phyloP scores from a whole-genome alignment of 2,888 invertebrate species.

The Drosophila siamana region DNA sequence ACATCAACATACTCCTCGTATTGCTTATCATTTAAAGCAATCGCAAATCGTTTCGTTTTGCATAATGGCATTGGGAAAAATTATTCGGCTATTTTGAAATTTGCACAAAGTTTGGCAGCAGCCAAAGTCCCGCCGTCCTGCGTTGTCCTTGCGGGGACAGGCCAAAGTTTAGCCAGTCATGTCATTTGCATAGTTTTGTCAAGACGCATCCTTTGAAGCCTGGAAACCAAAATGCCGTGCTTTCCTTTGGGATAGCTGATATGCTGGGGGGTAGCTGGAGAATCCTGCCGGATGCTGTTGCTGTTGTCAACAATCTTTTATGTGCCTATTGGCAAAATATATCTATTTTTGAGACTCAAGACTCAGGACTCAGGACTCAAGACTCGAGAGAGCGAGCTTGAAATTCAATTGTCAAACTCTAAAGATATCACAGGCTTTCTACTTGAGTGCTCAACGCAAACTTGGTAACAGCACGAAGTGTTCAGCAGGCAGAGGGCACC shows the following conservation, averaged over 20 bases:
- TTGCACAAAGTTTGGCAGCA: constrained; percentile 43
- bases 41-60: constrained; percentile 77
- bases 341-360: constrained; percentile 19
- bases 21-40: constrained; percentile 79
- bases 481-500: background rate
- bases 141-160: constrained; percentile 46
- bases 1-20: constrained; percentile 45
- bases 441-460: constrained; percentile 61
- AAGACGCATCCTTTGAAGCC: constrained; percentile 43
- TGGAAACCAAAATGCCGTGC: background rate
- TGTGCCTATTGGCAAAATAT: constrained; percentile 75
- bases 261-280: background rate
- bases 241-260: background rate
- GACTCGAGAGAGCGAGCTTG: constrained; percentile 31
- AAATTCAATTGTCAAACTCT: constrained; percentile 76
- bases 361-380: background rate
- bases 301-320: constrained; percentile 79
- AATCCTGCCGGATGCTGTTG: constrained; percentile 57
- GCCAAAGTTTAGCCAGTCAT: constrained; percentile 74
- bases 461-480: constrained; percentile 12
- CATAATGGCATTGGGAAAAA: constrained; percentile 70
- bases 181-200: constrained; percentile 75
- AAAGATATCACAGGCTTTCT: constrained; percentile 77
- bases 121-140: background rate
- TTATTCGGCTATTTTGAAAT: constrained; percentile 64